These are phyloP conservation scores for Acanthosoma haemorrhoidale DNA, from an alignment of 2,888 invertebrate genomes.

Conservation along the genomic window DNA sequence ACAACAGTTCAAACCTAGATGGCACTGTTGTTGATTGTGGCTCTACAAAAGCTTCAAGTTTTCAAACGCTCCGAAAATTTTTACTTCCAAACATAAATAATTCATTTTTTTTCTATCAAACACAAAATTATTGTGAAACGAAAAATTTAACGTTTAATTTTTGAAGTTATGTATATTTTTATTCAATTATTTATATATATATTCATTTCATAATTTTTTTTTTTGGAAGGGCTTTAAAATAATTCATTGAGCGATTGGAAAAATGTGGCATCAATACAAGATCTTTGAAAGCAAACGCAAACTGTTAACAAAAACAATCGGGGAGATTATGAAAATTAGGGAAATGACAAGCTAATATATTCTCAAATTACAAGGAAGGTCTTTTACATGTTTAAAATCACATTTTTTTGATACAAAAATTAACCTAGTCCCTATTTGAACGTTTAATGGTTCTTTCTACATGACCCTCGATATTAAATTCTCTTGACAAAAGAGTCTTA, in stretches of 20 bases:
- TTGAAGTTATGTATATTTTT: too few species aligned
- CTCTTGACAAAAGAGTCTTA: constrained; percentile 37
- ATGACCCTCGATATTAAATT: constrained; percentile 33
- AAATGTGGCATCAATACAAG: neutral
- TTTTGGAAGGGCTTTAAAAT: constrained; percentile 17
- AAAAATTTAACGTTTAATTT: too few species aligned
- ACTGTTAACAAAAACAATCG: neutral
- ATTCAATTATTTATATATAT: neutral
- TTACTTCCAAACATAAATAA: neutral
- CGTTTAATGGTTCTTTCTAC: constrained; percentile 27
- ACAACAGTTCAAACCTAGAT: constrained; percentile 27
- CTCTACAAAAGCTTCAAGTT: constrained; percentile 9
- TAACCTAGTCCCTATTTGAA: constrained; percentile 31
- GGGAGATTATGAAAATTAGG: constrained; percentile 2
- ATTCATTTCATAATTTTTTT: neutral
- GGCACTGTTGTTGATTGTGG: constrained; percentile 23
- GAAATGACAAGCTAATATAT: constrained; percentile 20
- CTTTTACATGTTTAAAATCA: constrained; percentile 25
- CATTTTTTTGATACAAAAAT: constrained; percentile 30
- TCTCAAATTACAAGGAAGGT: constrained; percentile 25
- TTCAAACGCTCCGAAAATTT: constrained; percentile 18
- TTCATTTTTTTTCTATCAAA: neutral
- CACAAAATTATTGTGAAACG: neutral
- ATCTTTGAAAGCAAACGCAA: constrained; percentile 16
- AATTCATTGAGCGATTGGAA: constrained; percentile 19